phyloP scores from a whole-genome alignment of 2,113 vertebrate species.

The Gavia stellata region DNA sequence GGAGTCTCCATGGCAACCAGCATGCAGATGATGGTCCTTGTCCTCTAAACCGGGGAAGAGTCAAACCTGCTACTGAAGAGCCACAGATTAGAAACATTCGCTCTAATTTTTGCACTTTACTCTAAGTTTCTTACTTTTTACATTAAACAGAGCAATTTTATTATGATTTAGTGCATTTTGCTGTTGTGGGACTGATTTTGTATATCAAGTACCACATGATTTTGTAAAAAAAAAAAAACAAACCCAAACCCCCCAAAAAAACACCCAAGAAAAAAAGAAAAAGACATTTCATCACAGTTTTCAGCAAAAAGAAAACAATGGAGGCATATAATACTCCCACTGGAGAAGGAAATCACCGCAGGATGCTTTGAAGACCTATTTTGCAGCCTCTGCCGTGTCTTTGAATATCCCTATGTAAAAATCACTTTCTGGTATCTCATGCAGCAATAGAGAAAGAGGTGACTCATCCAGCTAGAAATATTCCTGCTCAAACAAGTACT shows the following conservation, averaged over 20 bases:
- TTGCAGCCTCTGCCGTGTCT: not conserved
- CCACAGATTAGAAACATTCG: constrained; percentile 44
- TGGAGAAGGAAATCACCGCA: not conserved
- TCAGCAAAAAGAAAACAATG: not conserved
- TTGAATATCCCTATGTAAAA: not conserved
- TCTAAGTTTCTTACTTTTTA: constrained; percentile 52
- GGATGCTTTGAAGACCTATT: not conserved
- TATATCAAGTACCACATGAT: not conserved
- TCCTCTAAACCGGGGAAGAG: constrained; percentile 25
- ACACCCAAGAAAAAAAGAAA: not conserved
- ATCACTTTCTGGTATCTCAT: not conserved
- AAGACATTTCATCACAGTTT: not conserved
- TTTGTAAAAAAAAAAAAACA: not conserved
- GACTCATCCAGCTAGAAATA: constrained; percentile 42
- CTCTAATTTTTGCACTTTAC: constrained; percentile 71
- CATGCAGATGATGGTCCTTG: constrained; percentile 27
- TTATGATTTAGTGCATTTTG: constrained; percentile 16
- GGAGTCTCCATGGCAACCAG: constrained; percentile 51
- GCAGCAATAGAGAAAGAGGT: not conserved
- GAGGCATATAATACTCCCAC: not conserved
- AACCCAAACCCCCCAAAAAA: not conserved
- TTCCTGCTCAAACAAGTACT: not conserved
- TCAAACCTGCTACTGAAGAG: constrained; percentile 33
- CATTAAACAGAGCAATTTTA: not conserved
- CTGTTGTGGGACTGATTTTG: not conserved